phyloP scores from a whole-genome alignment of 2,113 vertebrate species.

The Salvelinus sp. region DNA sequence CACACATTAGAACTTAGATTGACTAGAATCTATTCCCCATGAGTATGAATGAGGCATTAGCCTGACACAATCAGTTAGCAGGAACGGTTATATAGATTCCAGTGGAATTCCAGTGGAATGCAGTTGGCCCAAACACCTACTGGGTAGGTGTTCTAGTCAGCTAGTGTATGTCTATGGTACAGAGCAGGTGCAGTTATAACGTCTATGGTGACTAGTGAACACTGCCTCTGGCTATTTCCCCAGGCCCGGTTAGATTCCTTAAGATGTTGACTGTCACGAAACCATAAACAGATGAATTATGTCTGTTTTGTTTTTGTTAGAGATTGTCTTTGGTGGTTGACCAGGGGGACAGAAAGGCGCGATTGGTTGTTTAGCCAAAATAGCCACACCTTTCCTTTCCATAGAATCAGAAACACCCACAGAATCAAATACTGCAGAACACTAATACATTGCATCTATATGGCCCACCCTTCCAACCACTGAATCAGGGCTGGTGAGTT shows the following conservation, averaged over 20 bases:
- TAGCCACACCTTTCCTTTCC: conserved; percentile 2
- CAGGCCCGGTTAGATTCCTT: conserved; percentile 6
- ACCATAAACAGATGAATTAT: background rate
- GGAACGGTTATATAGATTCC: background rate
- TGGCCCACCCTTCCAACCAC: background rate
- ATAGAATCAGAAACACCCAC: conserved; percentile 3
- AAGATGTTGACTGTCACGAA: conserved; percentile 3
- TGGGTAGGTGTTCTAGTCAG: background rate
- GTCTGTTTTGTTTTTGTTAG: background rate
- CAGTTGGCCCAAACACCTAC: background rate
- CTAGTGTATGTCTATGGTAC: background rate
- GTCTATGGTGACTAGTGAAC: background rate
- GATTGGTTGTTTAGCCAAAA: conserved; percentile 14
- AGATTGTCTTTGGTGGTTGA: conserved; percentile 5
- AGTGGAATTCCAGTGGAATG: background rate
- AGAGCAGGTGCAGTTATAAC: background rate
- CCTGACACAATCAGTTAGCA: background rate
- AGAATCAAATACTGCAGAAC: too few species aligned
- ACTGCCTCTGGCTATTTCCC: background rate
- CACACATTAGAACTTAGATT: too few species aligned
- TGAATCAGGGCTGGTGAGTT: conserved; percentile 7
- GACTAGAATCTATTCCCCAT: too few species aligned
- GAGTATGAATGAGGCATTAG: background rate
- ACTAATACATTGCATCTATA: too few species aligned
- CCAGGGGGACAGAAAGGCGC: background rate